Base-by-base conservation (phyloP, 2,888 invertebrate genomes). In the Drosophila stalkeri region DNA sequence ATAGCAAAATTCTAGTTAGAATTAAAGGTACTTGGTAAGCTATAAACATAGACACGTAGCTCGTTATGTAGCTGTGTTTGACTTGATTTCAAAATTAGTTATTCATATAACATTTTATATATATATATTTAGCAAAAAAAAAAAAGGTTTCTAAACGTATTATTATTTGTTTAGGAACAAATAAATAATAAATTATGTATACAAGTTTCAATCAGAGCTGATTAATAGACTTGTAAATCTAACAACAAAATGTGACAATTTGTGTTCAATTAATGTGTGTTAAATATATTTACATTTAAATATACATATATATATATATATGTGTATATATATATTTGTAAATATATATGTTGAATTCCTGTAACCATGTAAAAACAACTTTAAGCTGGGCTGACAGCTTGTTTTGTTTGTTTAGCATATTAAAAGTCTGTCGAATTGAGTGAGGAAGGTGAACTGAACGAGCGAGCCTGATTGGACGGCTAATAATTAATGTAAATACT, bases 401-500 rank as follows among this genome's bases (percentile, higher is more conserved):
- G 51, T 51, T 51, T 44, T 18, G 52, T 43, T 51, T 62, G 52
- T 12, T 64, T 74, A 64, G 77, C 77, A 74, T 77, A 67, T 62
- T 61, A 71, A 76, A 77, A 62, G 39, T 62, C 63, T 70, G 66
- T 66, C 65, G 9, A 20, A 59, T 51, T 31, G 27, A 62, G 54
- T 63, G 66, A 60, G 63, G 63, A 35, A 71, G 60, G 31, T 63
- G 27, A 60, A 72, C 62, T 72, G 68, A 43, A 55, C 41, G 44
- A 61, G 57, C 16, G 43, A 60, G 63, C 27, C 33, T 74, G 51
- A 54, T 60, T 64, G 41, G 31, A n/a, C 64, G 12, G 62, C 64
- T 68, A 67, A 72, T 76, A 64, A 64, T 59, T 59, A 51, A 52
- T 75, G 72, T 35, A 76, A 76, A 72, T 64, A 46, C 59, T 55